Evolutionary conservation across 2,888 invertebrate species (phyloP), one percentile per base, ranked within the genome.

Genomic region (Harmothoe impar): DNA sequence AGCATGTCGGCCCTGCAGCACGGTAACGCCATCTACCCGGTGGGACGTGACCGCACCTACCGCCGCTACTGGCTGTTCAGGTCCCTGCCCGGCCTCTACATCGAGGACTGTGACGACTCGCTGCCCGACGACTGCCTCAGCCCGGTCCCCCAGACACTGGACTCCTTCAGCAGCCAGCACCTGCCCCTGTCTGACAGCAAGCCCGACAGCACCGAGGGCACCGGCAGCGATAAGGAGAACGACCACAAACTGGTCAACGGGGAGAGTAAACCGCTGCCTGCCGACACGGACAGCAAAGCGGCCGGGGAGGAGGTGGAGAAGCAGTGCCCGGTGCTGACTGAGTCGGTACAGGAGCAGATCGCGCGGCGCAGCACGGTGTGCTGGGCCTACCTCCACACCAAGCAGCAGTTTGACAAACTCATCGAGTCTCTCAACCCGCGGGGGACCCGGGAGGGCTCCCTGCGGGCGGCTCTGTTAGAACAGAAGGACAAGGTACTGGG

Each of bases 1-100:
- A 91, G 93, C 35, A 92, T 95, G 0, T 62, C 93, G 35, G 92
- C 94, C 54, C 91, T 95, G 12, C 94, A 95, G 91, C 94, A 94
- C 89, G 93, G 93, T 29, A 93, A 93, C 91, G 94, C 94, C 17
- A 92, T 95, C 15, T 93, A 95, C 68, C 96, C 97, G 68, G 94
- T 98, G 94, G 98, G 98, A 0, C 97, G 97, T 43, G 99, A 99
- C 96, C 97, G 99, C 89, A 98, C 98, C 0, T 98, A 97, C 96
- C 97, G 98, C 0, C 97, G 98, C 93, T 99, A 98, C 96, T 98
- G 98, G 97, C 96, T 98, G 91, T 97, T 97, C 94, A 97, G 97
- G 91, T 97, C 98, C 0, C 96, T 99, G 92, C 97, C 98, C 0
- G 99, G 98, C 0, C 95, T 99, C 92, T 98, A 98, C 96, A 97